phyloP scores from a whole-genome alignment of 2,113 vertebrate genomes.

The Regulus satrapa region DNA sequence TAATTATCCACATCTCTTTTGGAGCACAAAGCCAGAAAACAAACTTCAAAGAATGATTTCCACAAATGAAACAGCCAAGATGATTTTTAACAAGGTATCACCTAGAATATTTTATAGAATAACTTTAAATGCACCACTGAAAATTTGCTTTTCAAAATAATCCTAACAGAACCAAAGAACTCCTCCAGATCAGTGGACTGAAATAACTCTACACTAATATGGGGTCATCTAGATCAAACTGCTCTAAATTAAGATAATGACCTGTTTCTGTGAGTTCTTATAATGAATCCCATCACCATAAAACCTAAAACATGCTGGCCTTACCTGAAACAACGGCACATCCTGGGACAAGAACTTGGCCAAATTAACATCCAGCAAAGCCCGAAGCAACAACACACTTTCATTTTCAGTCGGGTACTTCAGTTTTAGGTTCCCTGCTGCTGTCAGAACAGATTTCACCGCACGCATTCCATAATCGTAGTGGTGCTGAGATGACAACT shows the following conservation, averaged over 20 bases:
- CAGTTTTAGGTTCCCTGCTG: slow-evolving; percentile 90
- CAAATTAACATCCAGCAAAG: slow-evolving; percentile 88
- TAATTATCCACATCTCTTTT: background rate
- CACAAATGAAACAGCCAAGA: background rate
- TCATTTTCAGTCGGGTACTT: slow-evolving; percentile 87
- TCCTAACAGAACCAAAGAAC: background rate
- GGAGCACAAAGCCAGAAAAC: background rate
- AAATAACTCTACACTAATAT: background rate
- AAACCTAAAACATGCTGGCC: background rate
- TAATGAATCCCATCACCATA: background rate
- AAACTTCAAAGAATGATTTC: background rate
- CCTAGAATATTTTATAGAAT: background rate
- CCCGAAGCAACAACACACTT: slow-evolving; percentile 81
- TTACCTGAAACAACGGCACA: slow-evolving; percentile 90
- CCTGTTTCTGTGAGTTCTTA: background rate
- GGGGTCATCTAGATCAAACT: background rate
- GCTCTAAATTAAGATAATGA: background rate
- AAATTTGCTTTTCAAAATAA: background rate
- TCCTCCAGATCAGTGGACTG: background rate
- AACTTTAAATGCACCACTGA: background rate
- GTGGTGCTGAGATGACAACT: slow-evolving; percentile 91
- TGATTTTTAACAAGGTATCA: background rate
- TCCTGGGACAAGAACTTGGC: slow-evolving; percentile 93
- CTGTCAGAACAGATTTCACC: slow-evolving; percentile 92
- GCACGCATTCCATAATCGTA: slow-evolving; percentile 94